phyloP scores from a whole-genome alignment of 2,113 vertebrate species.

The Ictidomys tridecemlineatus region DNA sequence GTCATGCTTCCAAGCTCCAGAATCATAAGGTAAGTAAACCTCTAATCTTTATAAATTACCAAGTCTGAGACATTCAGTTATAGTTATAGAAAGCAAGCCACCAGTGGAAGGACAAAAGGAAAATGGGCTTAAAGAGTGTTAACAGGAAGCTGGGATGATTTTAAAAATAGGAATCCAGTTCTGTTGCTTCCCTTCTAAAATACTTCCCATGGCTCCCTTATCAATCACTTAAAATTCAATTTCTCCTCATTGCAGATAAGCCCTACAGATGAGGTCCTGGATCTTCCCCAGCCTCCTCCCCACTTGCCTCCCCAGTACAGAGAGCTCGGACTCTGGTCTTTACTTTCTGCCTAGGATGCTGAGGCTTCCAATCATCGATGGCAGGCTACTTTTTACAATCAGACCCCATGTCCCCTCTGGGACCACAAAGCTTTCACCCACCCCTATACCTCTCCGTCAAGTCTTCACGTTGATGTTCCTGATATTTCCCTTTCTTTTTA shows the following conservation, averaged over 20 bases:
- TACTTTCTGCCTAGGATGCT: not conserved
- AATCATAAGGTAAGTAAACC: not conserved
- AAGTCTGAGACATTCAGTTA: not conserved
- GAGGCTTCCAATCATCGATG: not conserved
- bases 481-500: not conserved
- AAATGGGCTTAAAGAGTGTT: not conserved
- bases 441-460: not conserved
- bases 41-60: not conserved
- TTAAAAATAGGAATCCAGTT: not conserved
- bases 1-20: not conserved
- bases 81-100: not conserved
- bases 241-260: not conserved
- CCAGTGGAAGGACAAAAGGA: not conserved
- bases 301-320: fast-evolving
- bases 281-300: no score
- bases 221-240: not conserved
- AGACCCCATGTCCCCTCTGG: not conserved
- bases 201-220: not conserved
- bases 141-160: not conserved
- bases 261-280: not conserved
- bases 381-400: not conserved
- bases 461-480: not conserved
- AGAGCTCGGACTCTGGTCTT: fast-evolving
- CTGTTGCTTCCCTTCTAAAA: not conserved
- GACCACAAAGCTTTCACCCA: not conserved